Evolutionary conservation across 2,113 vertebrate genomes (phyloP).

Genomic region (Channa argus): DNA sequence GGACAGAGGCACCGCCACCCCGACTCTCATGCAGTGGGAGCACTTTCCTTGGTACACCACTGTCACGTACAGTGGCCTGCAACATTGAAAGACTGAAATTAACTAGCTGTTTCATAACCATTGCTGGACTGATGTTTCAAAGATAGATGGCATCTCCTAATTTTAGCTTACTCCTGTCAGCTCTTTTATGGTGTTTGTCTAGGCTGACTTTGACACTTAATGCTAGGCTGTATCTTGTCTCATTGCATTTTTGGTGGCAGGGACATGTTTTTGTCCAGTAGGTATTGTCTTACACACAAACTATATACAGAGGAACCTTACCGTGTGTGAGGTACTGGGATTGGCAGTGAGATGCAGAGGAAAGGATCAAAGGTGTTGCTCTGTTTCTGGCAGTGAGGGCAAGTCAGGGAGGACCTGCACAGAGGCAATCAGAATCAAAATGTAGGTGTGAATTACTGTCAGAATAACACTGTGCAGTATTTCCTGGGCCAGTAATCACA

Average conservation of each 20-base stretch:
- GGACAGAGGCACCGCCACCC: slow-evolving; percentile 92
- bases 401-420: slow-evolving; percentile 95
- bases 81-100: slow-evolving; percentile 24
- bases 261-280: slow-evolving; percentile 2
- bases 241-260: slow-evolving; percentile 16
- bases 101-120: slow-evolving; percentile 48
- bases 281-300: slow-evolving; percentile 18
- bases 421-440: no score
- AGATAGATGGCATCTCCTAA: slow-evolving; percentile 51
- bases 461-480: no score
- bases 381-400: slow-evolving; percentile 99
- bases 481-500: no score
- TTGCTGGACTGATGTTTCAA: slow-evolving; percentile 29
- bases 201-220: slow-evolving; percentile 20
- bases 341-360: slow-evolving; percentile 97
- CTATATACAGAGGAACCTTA: slow-evolving; percentile 69
- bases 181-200: slow-evolving; percentile 21
- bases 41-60: slow-evolving; percentile 98
- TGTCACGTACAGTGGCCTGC: slow-evolving; percentile 94
- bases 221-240: slow-evolving; percentile 17
- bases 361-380: slow-evolving; percentile 99
- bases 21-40: slow-evolving; percentile 97
- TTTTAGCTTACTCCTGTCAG: slow-evolving; percentile 63
- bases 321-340: slow-evolving; percentile 96
- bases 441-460: no score